Evolutionary conservation across 2,113 vertebrate genomes (phyloP).

Genomic region (Coryphaenoides rupestris): DNA sequence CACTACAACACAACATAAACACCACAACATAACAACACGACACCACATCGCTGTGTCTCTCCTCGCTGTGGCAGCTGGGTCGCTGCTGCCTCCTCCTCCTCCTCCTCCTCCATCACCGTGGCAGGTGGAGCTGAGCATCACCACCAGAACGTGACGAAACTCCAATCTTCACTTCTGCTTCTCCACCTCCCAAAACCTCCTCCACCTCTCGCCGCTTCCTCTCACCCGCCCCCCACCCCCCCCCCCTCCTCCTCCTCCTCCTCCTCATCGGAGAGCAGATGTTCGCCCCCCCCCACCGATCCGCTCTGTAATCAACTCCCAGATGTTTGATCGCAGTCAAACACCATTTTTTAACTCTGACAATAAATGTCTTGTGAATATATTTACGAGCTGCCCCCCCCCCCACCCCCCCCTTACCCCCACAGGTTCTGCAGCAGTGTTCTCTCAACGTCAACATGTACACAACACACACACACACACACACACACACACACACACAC

Average conservation of each 20-base stretch:
- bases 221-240: neutral
- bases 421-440: no score
- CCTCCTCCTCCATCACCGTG: slow-evolving; percentile 34
- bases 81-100: no score
- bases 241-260: slow-evolving; percentile 34
- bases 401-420: neutral
- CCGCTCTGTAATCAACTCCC: slow-evolving; percentile 56
- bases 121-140: no score
- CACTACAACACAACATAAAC: no score
- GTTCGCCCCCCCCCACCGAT: slow-evolving; percentile 30
- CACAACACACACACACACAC: slow-evolving; percentile 18
- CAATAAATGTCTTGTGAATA: slow-evolving; percentile 46
- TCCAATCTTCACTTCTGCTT: no score
- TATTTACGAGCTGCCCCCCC: slow-evolving; percentile 36
- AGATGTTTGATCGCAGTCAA: slow-evolving; percentile 48
- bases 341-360: slow-evolving; percentile 19
- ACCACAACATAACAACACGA: no score
- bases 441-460: slow-evolving; percentile 22
- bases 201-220: no score
- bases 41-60: no score
- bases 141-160: no score
- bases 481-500: no score
- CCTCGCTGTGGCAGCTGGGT: no score
- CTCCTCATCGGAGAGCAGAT: slow-evolving; percentile 52
- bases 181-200: no score